Conservation (phyloP, 35 echinoderm and acorn worm species). For the Ophiothrix spiculata region DNA sequence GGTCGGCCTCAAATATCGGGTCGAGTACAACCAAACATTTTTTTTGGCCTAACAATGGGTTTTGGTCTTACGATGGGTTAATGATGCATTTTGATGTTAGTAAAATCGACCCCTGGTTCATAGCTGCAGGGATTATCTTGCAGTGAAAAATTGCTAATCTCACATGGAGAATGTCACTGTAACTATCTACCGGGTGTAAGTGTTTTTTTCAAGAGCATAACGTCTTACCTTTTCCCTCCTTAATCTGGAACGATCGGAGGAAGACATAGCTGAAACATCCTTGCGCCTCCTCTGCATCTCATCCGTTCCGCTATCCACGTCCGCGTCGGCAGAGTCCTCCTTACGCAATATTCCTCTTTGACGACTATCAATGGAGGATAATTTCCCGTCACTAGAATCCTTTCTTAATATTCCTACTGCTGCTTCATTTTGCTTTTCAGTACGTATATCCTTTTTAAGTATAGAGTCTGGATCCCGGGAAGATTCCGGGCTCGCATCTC, state of each 20-base stretch:
- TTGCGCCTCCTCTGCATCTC: slow-evolving; percentile 29
- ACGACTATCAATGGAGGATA: not conserved
- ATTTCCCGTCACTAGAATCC: not conserved
- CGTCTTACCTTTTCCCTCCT: slow-evolving; percentile 53
- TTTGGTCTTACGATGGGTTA: no score
- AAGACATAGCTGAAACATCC: slow-evolving; percentile 24
- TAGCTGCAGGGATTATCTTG: not conserved
- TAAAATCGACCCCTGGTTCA: not conserved
- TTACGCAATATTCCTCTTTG: slow-evolving; percentile 15
- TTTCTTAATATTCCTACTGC: not conserved
- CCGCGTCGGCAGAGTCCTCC: slow-evolving; percentile 49
- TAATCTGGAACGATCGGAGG: slow-evolving; percentile 31
- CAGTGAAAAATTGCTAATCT: not conserved
- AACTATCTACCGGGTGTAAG: not conserved
- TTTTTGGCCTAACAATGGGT: no score
- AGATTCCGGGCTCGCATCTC: slow-evolving; percentile 30
- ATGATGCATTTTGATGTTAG: not conserved
- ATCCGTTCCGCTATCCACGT: slow-evolving; percentile 52
- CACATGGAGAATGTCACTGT: not conserved
- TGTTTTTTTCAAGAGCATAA: not conserved
- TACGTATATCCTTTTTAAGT: not conserved
- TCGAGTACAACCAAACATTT: no score
- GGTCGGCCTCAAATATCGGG: no score
- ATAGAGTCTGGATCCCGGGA: not conserved
- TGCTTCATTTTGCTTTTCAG: not conserved